Conservation (phyloP, 2,797 vertebrate species). For the Notamacropus eugenii region DNA sequence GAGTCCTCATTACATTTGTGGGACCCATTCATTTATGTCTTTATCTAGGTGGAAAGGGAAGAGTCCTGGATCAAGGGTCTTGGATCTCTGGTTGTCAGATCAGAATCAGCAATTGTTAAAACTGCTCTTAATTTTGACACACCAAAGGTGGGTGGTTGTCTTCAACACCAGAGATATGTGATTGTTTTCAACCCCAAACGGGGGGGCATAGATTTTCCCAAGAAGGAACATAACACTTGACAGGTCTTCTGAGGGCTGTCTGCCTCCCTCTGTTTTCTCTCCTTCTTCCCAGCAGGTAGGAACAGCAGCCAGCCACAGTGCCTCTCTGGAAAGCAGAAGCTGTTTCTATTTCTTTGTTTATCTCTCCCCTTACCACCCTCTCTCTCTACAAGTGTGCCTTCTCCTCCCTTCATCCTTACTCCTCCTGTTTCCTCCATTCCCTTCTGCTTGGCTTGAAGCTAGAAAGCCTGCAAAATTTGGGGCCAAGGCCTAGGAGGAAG, state of each 20-base stretch:
- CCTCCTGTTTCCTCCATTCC: background rate
- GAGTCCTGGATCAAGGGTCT: background rate
- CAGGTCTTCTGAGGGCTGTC: background rate
- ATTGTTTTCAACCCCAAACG: background rate
- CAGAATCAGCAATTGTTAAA: background rate
- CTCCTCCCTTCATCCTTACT: background rate
- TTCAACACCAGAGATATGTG: background rate
- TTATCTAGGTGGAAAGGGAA: background rate
- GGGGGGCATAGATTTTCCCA: background rate
- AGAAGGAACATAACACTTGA: background rate
- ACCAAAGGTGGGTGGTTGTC: background rate
- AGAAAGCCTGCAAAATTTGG: background rate
- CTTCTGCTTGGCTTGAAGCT: background rate
- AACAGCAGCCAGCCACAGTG: background rate
- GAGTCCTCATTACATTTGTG: background rate
- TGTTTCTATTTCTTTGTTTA: background rate
- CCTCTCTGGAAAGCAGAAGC: background rate
- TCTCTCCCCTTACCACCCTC: background rate
- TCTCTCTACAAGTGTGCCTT: background rate
- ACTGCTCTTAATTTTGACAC: background rate
- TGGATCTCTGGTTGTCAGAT: background rate
- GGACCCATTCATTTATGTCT: background rate
- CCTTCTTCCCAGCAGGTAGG: background rate
- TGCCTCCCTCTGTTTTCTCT: background rate
- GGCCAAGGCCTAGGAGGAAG: background rate